Base-by-base conservation (phyloP, 1,140 invertebrate species). In the Aphelinus atriplicis region DNA sequence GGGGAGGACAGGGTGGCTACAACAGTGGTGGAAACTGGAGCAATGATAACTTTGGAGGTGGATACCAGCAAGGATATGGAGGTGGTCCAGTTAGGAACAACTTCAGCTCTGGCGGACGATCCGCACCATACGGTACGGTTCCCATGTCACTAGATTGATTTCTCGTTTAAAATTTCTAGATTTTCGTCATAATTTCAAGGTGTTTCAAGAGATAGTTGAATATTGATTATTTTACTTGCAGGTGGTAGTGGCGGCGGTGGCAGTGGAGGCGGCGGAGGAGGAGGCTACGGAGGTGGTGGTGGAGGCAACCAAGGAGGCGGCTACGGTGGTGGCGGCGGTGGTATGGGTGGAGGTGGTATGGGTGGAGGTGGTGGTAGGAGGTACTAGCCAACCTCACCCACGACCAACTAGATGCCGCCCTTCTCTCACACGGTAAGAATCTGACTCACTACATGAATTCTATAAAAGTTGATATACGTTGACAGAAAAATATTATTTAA, bases 31-130 rank as follows among this genome's bases (percentile, higher is more conserved):
- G 89, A 7, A 90, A 90, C 78, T 90, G 90, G 81, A 85, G 84
- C 66, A 90, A 90, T 76, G 91, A 92, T 73, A 92, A 90, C 80
- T 94, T 94, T 78, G 93, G 93, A 2, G 91, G 91, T 75, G 91
- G 92, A 48, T 94, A 94, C 80, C 93, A 95, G 77, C 93, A 95
- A 81, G 90, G 90, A 53, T 94, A 92, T 78, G 90, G 92, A 7
- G 93, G 92, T 50, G 93, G 93, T 1, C 92, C 92, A 0, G 90
- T 93, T 68, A 87, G 90, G 76, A 89, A 88, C 77, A 90, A 91
- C 73, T 93, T 92, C 80, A 93, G 91, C 76, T 91, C 89, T 76
- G 90, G 90, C 58, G 89, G 90, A 68, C 85, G 91, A 81, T 86
- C 90, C 56, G 89, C 91, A 71, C 92, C 93, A 42, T 94, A 94